Evolutionary conservation across 2,888 invertebrate species (phyloP), one percentile per base, ranked within the genome.

Genomic region (Drosophila putrida): DNA sequence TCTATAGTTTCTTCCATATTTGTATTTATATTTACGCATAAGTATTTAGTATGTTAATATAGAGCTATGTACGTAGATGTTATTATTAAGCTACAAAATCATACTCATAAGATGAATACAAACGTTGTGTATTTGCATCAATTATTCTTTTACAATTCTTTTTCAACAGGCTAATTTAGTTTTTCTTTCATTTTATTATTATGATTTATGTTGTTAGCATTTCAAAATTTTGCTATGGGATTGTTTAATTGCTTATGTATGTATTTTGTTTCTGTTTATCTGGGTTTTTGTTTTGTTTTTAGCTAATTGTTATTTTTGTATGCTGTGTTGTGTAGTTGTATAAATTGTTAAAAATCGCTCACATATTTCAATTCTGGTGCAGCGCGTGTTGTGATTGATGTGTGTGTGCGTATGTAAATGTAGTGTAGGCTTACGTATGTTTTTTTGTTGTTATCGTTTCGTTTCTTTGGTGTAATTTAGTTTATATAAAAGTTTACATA

Each of bases 151-250:
- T 77, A 67, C 68, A 71, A 66, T 77, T 67, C 39, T 58, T 54
- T 61, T 57, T 80, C 70, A 83, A 81, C 84, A 85, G 66, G 83
- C 86, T 82, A 81, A 80, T 59, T 81, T 74, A 58, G 61, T 78
- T 71, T 60, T 72, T 60, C 55, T 49, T 54, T 54, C 38, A n/a
- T 58, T 60, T 38, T 6, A n/a, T 33, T 49, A 20, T 66, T 55
- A 55, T 47, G 55, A 35, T 54, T 50, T 46, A 31, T 65, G 33
- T 65, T 58, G 61, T 70, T 75, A 79, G 79, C 79, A 59, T 71
- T 78, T 82, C 65, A 87, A 88, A 88, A 88, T 83, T 83, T 88
- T 64, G 86, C 88, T 83, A 83, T 82, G 83, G 88, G 88, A 88
- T 83, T 88, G 88, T 88, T 83, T 75, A 83, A 80, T 85, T 83